Base-by-base conservation (phyloP, 2,888 invertebrate genomes). In the Rotaria macrura region DNA sequence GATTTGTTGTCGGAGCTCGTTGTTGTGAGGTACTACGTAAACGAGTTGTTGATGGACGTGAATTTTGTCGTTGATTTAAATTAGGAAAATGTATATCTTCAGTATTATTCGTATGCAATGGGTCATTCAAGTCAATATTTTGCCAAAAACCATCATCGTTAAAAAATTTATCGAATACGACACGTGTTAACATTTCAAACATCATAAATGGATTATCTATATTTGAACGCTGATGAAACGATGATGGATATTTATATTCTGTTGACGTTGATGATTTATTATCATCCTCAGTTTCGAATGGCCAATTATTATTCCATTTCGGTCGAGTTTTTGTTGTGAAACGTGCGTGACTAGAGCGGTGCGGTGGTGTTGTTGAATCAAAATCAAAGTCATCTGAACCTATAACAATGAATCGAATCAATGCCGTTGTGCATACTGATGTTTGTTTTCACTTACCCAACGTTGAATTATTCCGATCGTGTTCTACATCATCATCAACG, bases 81-180 rank as follows among this genome's bases (percentile, higher is more conserved):
- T 65, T 65, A 29, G 65, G 65, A 65, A 65, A 65, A 65, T 65
- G 65, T 29, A n/a, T 29, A 65, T 65, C 29, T 34, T 29, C 12
- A 38, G 20, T 79, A 49, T 49, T 49, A 49, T 49, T 49, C 3
- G 14, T 49, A 49, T 17, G 14, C 49, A 49, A 49, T 40, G 74
- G 25, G 25, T 43, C 29, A 1, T 23, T 65, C 17, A 25, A n/a
- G 34, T 29, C 14, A 3, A 29, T 14, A 65, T 65, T 65, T 7
- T 54, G 23, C 74, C 74, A 79, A 43, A 79, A 79, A 43, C 10
- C 9, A n/a, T 79, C 79, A n/a, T 79, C 79, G n/a, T 43, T 43
- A 43, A 79, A 79, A 79, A 79, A 79, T 79, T 79, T 25, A 43
- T 79, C 79, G n/a, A 79, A 79, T 43, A 79, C 43, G 10, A 43